Base-by-base conservation (phyloP, 2,113 vertebrate species). In the Oreochromis tanganicae region DNA sequence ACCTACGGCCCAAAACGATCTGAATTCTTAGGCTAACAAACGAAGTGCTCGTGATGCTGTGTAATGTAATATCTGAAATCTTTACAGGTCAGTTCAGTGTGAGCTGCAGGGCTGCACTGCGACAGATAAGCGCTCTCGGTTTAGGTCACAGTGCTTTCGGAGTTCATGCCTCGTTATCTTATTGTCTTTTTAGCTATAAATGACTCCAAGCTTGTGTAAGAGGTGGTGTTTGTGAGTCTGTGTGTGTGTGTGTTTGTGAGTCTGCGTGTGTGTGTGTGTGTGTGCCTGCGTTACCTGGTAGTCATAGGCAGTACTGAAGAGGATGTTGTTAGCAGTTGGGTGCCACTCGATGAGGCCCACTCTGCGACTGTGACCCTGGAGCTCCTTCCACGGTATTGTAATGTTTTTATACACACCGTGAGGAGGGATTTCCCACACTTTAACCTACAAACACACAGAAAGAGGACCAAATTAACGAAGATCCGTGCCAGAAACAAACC, bases 341-440 rank as follows among this genome's bases (percentile, higher is more conserved):
- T 99, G 98, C 98, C 98, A 99, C 83, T 99, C 98, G 8, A 99
- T 95, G 90, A 99, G 97, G 75, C 97, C 96, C 4, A 99, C 98
- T 83, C 97, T 96, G 90, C 98, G 97, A 3, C 95, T 63, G 7
- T 99, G 98, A 61, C 97, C 97, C 85, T 96, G 89, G 16, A 99
- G 97, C 84, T 98, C 98, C 85, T 98, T 98, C 94, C 92, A 96
- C 0, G 96, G 93, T 75, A 52, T 89, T 0, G 97, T 98, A 57
- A 99, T 94, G 93, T 95, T 98, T 93, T 89, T 97, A 5, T 96
- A 32, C 56, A 98, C 79, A 14, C 97, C 94, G 5, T 97, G 96
- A 87, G 95, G 96, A 55, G 98, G 98, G 92, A 99, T 97, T 52
- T 97, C 96, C 98, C 98, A 99, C 85, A 99, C 95, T 94, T 98